Base-by-base conservation (phyloP, 64 coral and sea anemone species). In the Actinia equina region DNA sequence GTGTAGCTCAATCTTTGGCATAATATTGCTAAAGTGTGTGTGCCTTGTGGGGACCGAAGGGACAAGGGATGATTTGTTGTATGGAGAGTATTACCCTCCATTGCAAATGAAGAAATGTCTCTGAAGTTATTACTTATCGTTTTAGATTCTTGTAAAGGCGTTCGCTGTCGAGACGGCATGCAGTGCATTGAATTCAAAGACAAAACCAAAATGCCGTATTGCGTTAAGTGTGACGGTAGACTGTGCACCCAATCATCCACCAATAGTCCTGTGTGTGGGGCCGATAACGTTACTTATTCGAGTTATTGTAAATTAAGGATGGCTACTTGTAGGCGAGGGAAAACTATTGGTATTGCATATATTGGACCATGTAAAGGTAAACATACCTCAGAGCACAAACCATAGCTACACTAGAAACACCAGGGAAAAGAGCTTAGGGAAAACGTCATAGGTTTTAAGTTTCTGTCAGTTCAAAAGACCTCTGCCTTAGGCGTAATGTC, bases 321-420 rank as follows among this genome's bases (percentile, higher is more conserved):
- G 84, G 88, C 88, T 13, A 89, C 94, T 7, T 95, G 94, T 61
- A 89, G 69, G 52, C 84, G 43, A 22, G 94, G 94, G 62, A 92
- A 84, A 63, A 82, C 94, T 8, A 95, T 95, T 45, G 94, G 94
- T 15, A 43, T 95, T n/a, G 90, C 90, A 11, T 95, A 95, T 87
- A 88, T 44, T 26, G 90, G 94, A 12, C 52, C 44, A 15, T 95
- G 94, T 80, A 86, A 71, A 61, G 90, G 94, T 95, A 80, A 76
- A 64, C n/a, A 37, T 37, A 69, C n/a, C 18, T 69, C n/a, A 69
- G 46, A 49, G 46, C 0, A 2, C 46, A 49, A 49, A 37, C 30
- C 30, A 37, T 61, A 88, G 11, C 3, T 45, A 80, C 3, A 43
- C 15, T 80, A 37, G 30, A 37, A 37, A 37, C 30, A 37, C 1